phyloP scores from a whole-genome alignment of 2,797 vertebrate genomes.

The Semaprochilodus insignis region DNA sequence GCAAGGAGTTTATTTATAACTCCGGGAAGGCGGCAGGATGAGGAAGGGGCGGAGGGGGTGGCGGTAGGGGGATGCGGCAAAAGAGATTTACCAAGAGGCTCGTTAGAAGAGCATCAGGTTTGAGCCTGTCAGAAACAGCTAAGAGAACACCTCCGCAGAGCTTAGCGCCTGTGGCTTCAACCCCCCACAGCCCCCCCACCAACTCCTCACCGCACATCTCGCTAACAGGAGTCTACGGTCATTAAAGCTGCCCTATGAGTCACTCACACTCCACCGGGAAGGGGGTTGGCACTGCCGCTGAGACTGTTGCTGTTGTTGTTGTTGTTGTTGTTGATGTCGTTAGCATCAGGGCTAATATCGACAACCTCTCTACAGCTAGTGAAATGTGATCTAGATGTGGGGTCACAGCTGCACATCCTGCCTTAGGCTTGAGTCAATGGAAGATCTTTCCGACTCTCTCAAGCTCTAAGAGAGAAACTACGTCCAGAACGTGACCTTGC shows the following conservation, averaged over 20 bases:
- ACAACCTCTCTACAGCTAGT: constrained; percentile 50
- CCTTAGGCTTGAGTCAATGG: constrained; percentile 3
- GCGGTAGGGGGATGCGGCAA: not conserved
- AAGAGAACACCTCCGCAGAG: constrained; percentile 62
- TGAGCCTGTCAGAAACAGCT: constrained; percentile 72
- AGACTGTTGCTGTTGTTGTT: constrained; percentile 47
- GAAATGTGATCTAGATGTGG: not conserved
- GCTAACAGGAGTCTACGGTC: constrained; percentile 69
- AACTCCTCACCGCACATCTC: constrained; percentile 69
- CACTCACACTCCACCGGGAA: constrained; percentile 56
- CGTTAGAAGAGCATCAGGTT: constrained; percentile 73
- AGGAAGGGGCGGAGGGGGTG: constrained; percentile 27
- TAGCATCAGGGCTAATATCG: constrained; percentile 36
- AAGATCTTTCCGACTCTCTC: constrained; percentile 26
- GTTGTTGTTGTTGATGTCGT: constrained; percentile 67
- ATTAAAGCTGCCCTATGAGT: constrained; percentile 70
- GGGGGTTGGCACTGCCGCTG: constrained; percentile 25
- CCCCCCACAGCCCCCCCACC: constrained; percentile 15
- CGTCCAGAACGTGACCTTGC: constrained; percentile 38
- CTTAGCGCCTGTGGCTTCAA: constrained; percentile 61
- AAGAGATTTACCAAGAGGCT: constrained; percentile 71
- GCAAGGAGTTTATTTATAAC: constrained; percentile 56
- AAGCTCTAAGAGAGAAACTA: constrained; percentile 31
- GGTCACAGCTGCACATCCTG: not conserved
- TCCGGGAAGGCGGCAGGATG: constrained; percentile 57